Evolutionary conservation across 2,797 vertebrate species (phyloP).

Genomic region (Limnodromus scolopaceus): DNA sequence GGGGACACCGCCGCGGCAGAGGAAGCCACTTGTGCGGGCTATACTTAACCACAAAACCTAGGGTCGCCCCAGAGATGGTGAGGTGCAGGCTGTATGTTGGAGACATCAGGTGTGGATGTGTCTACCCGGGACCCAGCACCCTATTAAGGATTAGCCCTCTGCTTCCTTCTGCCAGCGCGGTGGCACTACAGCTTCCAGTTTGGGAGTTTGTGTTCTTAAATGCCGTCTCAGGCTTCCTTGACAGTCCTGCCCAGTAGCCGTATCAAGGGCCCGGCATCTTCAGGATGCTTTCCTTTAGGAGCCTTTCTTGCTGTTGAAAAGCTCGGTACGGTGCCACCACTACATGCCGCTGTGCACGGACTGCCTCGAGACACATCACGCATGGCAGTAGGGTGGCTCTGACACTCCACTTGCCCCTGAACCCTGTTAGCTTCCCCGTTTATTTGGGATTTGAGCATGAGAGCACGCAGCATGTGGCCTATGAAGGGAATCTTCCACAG

Average conservation of each 20-base stretch:
- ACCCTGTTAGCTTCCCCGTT: background rate
- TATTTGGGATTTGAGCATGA: background rate
- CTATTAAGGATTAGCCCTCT: background rate
- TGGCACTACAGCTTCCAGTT: background rate
- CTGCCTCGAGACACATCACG: background rate
- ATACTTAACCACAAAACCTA: background rate
- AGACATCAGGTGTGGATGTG: fast-evolving
- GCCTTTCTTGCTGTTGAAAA: background rate
- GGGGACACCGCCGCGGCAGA: background rate
- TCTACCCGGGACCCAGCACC: background rate
- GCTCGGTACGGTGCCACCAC: fast-evolving
- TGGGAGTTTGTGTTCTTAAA: background rate
- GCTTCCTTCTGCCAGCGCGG: background rate
- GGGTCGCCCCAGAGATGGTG: background rate
- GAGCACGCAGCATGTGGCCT: background rate
- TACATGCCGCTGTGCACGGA: background rate
- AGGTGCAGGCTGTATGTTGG: background rate
- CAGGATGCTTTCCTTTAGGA: background rate
- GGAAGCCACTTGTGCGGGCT: background rate
- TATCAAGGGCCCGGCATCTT: background rate
- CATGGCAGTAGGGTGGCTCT: background rate
- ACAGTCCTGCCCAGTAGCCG: background rate
- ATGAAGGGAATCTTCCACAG: background rate
- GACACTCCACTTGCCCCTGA: background rate
- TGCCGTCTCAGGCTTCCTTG: background rate